Conservation (phyloP, 2,888 invertebrate genomes). For the Netelia virgata region DNA sequence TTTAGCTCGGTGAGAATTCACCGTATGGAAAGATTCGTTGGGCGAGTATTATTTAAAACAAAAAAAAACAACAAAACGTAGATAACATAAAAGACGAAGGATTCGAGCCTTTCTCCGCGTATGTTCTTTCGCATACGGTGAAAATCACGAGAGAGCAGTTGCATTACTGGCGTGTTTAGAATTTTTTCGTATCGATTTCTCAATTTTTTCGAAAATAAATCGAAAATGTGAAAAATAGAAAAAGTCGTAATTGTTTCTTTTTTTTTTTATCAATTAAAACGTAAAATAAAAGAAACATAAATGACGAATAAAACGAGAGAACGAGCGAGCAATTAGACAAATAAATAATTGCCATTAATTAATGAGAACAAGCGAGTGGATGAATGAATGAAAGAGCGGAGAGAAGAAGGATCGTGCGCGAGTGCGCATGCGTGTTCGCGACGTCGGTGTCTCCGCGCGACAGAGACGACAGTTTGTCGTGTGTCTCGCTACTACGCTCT, state of each 20-base stretch:
- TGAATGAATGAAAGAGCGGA: background rate
- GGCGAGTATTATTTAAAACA: constrained; percentile 27
- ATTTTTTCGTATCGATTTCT: background rate
- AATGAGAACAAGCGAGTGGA: background rate
- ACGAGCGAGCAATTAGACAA: background rate
- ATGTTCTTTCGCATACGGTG: constrained; percentile 36
- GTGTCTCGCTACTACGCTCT: constrained; percentile 56
- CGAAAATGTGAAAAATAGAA: background rate
- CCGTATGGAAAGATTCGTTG: constrained; percentile 55
- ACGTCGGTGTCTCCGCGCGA: constrained; percentile 11
- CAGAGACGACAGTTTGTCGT: constrained; percentile 41
- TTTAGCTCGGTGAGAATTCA: constrained; percentile 28
- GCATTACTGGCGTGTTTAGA: background rate
- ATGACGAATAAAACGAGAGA: background rate
- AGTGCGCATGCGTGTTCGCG: constrained; percentile 18
- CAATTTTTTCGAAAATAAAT: too few species aligned
- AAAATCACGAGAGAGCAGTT: constrained; percentile 26
- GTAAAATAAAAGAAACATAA: background rate
- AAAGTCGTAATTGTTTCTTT: background rate
- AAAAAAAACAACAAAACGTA: constrained; percentile 13
- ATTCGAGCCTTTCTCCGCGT: constrained; percentile 59
- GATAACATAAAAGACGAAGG: background rate
- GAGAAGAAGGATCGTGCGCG: background rate
- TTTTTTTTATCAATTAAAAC: too few species aligned
- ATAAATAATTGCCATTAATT: background rate